Base-by-base conservation (phyloP, 2,113 vertebrate genomes). In the Brachyhypopomus gauderio region DNA sequence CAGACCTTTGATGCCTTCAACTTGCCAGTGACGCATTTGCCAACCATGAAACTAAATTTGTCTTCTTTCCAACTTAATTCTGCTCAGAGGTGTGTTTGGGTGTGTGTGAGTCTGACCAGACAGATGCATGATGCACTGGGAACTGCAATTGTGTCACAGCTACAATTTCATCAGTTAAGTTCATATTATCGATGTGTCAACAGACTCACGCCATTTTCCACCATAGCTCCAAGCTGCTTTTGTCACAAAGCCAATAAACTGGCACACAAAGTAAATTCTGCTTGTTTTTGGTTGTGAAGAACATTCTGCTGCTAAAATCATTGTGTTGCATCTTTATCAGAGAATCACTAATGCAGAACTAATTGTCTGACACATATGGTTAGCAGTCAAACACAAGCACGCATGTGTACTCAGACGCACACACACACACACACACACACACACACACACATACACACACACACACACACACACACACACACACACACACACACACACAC, bases 261-360 rank as follows among this genome's bases (percentile, higher is more conserved):
- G 8, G 30, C 64, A 38, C 14, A 22, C 25, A 64, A 64, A 64
- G 23, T 25, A 6, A 8, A 20, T 11, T 70, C 34, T 70, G n/a
- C 19, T 6, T 70, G 66, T 38, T 70, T 41, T 12, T 22, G n/a
- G 36, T n/a, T 8, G 30, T 38, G 19, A 69, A n/a, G 34, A 1
- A 8, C 7, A 20, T 4, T 70, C 4, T 70, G 58, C 19, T 41
- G n/a, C 17, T 20, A 41, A 70, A 19, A 3, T 52, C 12, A 14
- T 41, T 66, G 63, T 27, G 63, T 30, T 70, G 36, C 7, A 34
- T 70, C 66, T 70, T 70, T 70, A 70, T 70, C 36, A 41, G 36
- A 38, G 34, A 41, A 41, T 70, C 66, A 22, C 20, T 70, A 70
- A 70, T 41, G 66, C 36, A 22, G 66, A 70, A 70, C 66, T 70